These are phyloP conservation scores for Callocephalon fimbriatum DNA, from an alignment of 2,113 vertebrate species.

Conservation along the genomic window DNA sequence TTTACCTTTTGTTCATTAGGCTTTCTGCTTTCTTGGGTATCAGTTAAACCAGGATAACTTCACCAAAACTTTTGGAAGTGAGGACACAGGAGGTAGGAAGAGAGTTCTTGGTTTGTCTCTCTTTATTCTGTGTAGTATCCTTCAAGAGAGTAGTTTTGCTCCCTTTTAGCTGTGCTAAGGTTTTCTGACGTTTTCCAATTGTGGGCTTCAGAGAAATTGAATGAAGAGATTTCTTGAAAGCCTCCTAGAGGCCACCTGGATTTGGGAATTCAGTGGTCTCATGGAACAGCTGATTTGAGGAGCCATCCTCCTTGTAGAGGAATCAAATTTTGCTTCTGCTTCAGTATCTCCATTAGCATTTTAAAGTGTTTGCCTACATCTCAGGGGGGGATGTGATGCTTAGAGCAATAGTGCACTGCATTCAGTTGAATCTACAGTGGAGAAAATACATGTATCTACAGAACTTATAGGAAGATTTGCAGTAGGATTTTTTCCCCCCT, in stretches of 20 bases:
- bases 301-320: neutral
- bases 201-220: neutral
- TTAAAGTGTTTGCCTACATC: neutral
- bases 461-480: neutral
- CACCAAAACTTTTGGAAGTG: neutral
- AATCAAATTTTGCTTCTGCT: neutral
- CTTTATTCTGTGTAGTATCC: neutral
- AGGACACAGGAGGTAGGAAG: neutral
- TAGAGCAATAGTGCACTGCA: neutral
- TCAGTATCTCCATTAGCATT: neutral
- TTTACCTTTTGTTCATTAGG: neutral
- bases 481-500: neutral
- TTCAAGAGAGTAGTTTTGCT: neutral
- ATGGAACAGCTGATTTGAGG: neutral
- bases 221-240: neutral
- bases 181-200: neutral
- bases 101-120: neutral
- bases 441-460: neutral
- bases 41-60: neutral
- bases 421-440: neutral
- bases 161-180: rapidly evolving
- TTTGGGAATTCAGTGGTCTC: neutral
- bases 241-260: neutral
- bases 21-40: neutral
- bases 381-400: neutral